Evolutionary conservation across 1,140 invertebrate genomes (phyloP).

Genomic region (Micrasema longulum): DNA sequence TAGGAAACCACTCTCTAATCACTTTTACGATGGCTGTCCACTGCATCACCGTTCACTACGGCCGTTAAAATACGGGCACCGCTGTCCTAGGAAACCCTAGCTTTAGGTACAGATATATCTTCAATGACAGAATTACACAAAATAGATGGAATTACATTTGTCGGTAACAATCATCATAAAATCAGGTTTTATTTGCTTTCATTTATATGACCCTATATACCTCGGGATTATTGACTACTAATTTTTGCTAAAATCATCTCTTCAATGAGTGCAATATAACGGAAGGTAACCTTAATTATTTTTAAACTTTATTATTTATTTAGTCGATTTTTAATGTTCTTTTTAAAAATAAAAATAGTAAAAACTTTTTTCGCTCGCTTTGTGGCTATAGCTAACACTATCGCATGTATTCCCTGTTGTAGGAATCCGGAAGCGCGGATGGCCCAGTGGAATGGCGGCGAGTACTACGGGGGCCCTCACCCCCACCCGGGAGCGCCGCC

Average conservation of each 20-base stretch:
- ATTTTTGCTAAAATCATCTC: not conserved
- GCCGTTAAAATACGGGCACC: too few relatives aligned
- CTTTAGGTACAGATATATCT: too few relatives aligned
- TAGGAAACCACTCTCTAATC: too few relatives aligned
- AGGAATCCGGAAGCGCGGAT: slow-evolving; percentile 5
- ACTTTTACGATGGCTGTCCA: too few relatives aligned
- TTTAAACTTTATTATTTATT: not conserved
- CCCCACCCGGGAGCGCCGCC: not conserved
- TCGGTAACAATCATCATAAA: too few relatives aligned
- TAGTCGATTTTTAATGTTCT: not conserved
- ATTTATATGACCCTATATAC: too few relatives aligned
- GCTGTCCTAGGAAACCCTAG: too few relatives aligned
- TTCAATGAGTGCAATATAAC: not conserved
- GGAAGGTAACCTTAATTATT: not conserved
- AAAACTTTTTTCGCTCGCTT: not conserved
- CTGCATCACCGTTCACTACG: too few relatives aligned
- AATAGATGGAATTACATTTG: too few relatives aligned
- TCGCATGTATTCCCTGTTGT: slow-evolving; percentile 22
- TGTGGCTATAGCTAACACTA: not conserved
- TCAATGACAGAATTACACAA: too few relatives aligned
- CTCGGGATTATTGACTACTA: slow-evolving; percentile 1
- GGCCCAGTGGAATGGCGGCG: slow-evolving; percentile 34
- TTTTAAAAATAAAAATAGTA: not conserved
- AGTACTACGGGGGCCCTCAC: slow-evolving; percentile 1
- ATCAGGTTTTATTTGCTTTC: too few relatives aligned